phyloP scores from a whole-genome alignment of 2,888 invertebrate genomes.

The Lepidochitona cinerea region DNA sequence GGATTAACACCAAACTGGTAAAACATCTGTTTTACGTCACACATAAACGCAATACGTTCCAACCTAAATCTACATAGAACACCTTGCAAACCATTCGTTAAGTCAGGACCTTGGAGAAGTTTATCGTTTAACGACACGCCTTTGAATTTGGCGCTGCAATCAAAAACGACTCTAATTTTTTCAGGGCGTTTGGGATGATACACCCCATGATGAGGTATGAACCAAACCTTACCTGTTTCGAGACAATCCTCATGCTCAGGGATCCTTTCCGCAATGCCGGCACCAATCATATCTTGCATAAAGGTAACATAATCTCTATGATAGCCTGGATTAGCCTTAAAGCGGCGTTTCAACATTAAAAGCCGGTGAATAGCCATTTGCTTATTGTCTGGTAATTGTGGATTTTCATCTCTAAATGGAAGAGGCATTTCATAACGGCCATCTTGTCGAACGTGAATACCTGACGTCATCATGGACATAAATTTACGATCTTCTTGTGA shows the following conservation, averaged over 20 bases:
- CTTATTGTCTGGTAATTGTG: too few species aligned
- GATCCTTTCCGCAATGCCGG: not conserved
- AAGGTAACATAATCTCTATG: not conserved
- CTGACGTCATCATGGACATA: too few species aligned
- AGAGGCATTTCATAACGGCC: too few species aligned
- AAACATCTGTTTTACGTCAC: conserved; percentile 35
- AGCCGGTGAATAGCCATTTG: too few species aligned
- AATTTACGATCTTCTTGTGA: too few species aligned
- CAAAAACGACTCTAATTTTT: conserved; percentile 30
- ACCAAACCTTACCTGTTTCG: too few species aligned
- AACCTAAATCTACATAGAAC: conserved; percentile 29
- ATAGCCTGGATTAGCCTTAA: too few species aligned
- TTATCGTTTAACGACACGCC: conserved; percentile 20
- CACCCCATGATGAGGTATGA: conserved; percentile 16
- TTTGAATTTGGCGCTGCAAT: conserved; percentile 28
- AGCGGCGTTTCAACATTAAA: too few species aligned
- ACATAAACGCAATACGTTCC: conserved; percentile 24
- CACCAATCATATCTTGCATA: conserved; percentile 15
- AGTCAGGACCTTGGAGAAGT: conserved; percentile 32
- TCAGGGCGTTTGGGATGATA: conserved; percentile 11
- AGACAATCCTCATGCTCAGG: too few species aligned
- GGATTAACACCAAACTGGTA: conserved; percentile 11
- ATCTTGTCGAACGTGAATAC: too few species aligned
- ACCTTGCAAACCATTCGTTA: conserved; percentile 27
- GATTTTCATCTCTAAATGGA: too few species aligned